phyloP scores from a whole-genome alignment of 2,113 vertebrate species.

The Passerina amoena region DNA sequence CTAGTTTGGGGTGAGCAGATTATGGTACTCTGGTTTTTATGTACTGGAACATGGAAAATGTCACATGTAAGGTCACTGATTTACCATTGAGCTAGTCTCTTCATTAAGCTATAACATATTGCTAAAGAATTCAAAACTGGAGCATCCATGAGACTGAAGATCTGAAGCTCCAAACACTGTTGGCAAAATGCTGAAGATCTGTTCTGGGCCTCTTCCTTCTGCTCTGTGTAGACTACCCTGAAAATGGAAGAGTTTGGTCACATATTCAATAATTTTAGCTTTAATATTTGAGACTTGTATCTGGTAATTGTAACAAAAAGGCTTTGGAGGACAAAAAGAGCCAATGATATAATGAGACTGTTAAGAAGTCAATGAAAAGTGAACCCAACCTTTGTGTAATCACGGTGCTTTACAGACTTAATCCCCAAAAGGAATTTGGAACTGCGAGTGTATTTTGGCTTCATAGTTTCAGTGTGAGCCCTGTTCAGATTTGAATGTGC shows the following conservation, averaged over 20 bases:
- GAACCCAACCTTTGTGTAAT: neutral
- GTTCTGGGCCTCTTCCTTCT: neutral
- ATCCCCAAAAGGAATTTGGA: neutral
- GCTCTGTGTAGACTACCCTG: fast-evolving
- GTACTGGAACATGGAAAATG: neutral
- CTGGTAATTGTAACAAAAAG: constrained; percentile 9
- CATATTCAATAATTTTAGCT: neutral
- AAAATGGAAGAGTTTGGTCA: neutral
- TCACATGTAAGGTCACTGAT: neutral
- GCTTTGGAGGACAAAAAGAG: constrained; percentile 12
- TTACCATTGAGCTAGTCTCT: neutral
- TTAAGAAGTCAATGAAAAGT: constrained; percentile 22
- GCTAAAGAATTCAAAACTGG: neutral
- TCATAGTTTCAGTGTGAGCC: constrained; percentile 25
- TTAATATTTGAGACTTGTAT: constrained; percentile 27
- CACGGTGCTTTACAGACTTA: neutral
- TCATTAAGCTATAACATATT: neutral
- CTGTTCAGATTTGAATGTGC: constrained; percentile 26
- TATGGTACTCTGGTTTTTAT: neutral
- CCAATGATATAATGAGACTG: constrained; percentile 22
- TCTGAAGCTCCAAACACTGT: fast-evolving
- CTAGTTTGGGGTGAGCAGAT: neutral
- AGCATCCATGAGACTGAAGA: neutral
- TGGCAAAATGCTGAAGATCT: neutral
- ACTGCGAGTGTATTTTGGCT: constrained; percentile 13